Base-by-base conservation (phyloP, 2,797 vertebrate genomes). In the Gobionotothen gibberifrons region DNA sequence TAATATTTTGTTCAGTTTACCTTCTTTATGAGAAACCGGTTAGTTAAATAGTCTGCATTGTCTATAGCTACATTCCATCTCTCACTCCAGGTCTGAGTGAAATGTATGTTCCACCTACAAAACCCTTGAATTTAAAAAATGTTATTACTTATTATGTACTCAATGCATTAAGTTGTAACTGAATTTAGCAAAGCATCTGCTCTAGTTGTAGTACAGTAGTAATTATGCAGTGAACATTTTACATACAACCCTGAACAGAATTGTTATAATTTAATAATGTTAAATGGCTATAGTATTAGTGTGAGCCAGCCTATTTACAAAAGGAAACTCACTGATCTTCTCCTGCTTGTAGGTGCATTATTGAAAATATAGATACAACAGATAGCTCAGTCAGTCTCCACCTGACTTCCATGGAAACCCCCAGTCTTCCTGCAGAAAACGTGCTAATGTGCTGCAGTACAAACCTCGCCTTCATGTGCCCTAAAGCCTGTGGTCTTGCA, bases 371-470 rank as follows among this genome's bases (percentile, higher is more conserved):
- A 49, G 12, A 51, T 15, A 17, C 4, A 49, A 69, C n/a, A 68
- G 5, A 77, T 10, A 51, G 43, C 14, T 26, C 13, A 17, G 16
- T 32, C 22, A 17, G 19, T 32, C 19, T 51, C 19, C 21, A 71
- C 19, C 36, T 21, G 7, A 52, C 63, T 53, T 70, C 36, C 53
- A 26, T 12, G 3, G 26, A 79, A 71, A 69, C 49, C 4, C 32
- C n/a, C 32, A 52, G 3, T 69, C 54, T 61, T 67, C 17, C 51
- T 72, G 54, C 51, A 79, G 51, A 79, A 61, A 77, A 81, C 14
- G 26, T 73, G 61, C 51, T 57, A 53, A 69, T 73, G 69, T 68
- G 29, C 67, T 82, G 71, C 81, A 80, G 72, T 76, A 74, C 46
- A 79, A 66, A 15, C 40, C 54, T 69, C 17, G 9, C 56, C 19